Conservation (phyloP, 2,888 invertebrate genomes). For the Ptychoptera albimana region DNA sequence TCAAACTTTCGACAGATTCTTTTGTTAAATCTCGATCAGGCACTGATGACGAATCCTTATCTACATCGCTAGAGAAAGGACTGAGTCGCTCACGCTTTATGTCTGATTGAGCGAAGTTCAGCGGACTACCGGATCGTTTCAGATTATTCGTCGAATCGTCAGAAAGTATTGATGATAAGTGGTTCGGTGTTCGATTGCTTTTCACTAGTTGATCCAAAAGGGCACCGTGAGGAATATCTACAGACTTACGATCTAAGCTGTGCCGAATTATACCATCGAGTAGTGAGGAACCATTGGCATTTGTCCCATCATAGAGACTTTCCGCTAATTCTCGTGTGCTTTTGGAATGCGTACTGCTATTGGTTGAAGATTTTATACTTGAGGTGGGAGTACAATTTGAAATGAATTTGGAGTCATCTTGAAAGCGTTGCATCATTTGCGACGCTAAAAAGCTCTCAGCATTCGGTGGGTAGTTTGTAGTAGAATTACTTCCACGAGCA, state of each 20-base stretch:
- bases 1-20: constrained; percentile 11
- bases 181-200: constrained; percentile 30
- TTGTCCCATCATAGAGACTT: constrained; percentile 44
- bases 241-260: constrained; percentile 49
- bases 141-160: constrained; percentile 26
- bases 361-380: constrained; percentile 8
- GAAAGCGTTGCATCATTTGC: constrained; percentile 64
- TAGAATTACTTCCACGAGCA: constrained; percentile 28
- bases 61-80: constrained; percentile 6
- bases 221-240: constrained; percentile 38
- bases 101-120: constrained; percentile 26
- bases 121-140: constrained; percentile 26
- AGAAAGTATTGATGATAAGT: constrained; percentile 16
- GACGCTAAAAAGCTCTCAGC: constrained; percentile 58
- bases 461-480: constrained; percentile 25
- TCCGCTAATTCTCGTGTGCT: constrained; percentile 43
- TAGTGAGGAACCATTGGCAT: constrained; percentile 52
- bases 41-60: constrained; percentile 1
- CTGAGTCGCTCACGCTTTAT: constrained; percentile 39
- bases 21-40: constrained; percentile 11
- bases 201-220: constrained; percentile 50
- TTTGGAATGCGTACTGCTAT: constrained; percentile 23
- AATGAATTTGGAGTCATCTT: constrained; percentile 46
- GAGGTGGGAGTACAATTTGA: constrained; percentile 13
- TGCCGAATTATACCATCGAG: constrained; percentile 72